Evolutionary conservation across 1,140 invertebrate species (phyloP).

Genomic region (Berghia stephanieae): DNA sequence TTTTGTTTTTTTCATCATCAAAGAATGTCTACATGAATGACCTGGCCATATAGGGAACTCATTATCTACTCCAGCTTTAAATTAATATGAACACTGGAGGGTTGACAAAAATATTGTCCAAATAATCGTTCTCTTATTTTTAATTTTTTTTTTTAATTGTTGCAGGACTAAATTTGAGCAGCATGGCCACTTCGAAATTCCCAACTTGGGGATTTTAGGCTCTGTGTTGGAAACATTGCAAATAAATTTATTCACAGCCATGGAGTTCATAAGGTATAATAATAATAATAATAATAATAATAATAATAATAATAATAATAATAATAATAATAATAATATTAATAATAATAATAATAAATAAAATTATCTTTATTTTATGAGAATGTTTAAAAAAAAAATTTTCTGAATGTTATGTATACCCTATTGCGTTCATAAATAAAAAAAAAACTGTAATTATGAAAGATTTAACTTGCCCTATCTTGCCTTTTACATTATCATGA

Average conservation of each 20-base stretch:
- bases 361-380: not conserved
- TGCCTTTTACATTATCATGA: not conserved
- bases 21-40: no score
- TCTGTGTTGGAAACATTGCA: not conserved
- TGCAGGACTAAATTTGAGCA: no score
- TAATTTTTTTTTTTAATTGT: not conserved
- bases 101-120: not conserved
- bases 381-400: not conserved
- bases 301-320: not conserved
- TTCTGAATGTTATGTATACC: not conserved
- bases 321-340: not conserved
- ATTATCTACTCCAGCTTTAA: not conserved
- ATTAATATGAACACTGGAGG: not conserved
- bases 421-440: not conserved
- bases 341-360: not conserved
- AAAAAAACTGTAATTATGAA: not conserved
- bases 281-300: not conserved
- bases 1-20: not conserved
- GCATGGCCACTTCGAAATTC: not conserved
- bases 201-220: not conserved
- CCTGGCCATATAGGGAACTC: no score
- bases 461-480: not conserved
- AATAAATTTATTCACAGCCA: not conserved
- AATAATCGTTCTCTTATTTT: not conserved
- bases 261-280: not conserved